phyloP scores from a whole-genome alignment of 2,888 invertebrate species.

The Dryocosmus kuriphilus region DNA sequence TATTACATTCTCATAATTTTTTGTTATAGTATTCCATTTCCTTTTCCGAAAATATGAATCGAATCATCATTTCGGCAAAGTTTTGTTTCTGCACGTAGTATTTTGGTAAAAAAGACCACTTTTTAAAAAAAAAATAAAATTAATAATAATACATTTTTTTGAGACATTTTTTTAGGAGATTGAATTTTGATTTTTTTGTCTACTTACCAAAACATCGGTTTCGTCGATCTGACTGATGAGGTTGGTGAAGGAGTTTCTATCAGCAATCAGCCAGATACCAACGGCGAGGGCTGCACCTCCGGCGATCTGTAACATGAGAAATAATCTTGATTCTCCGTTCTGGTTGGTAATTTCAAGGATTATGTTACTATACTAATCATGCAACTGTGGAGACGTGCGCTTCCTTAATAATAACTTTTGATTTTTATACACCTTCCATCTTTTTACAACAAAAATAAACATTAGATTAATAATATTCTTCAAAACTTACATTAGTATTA shows the following conservation, averaged over 20 bases:
- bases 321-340: slow-evolving; percentile 27
- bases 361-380: slow-evolving; percentile 11
- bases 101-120: no score
- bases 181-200: not conserved
- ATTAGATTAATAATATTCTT: no score
- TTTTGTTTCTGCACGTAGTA: no score
- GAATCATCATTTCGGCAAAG: no score
- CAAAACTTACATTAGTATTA: not conserved
- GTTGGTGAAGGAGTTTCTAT: slow-evolving; percentile 83
- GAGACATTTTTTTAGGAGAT: not conserved
- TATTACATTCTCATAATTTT: no score
- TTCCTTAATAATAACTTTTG: not conserved
- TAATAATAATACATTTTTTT: no score
- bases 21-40: not conserved
- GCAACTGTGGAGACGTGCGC: not conserved
- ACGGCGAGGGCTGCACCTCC: slow-evolving; percentile 83
- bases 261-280: slow-evolving; percentile 85
- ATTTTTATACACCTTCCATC: not conserved
- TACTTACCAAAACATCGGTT: slow-evolving; percentile 69
- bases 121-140: no score
- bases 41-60: not conserved
- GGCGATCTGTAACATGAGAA: slow-evolving; percentile 78
- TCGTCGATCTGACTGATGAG: slow-evolving; percentile 68
- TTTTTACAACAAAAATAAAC: not conserved
- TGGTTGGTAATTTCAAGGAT: not conserved